These are phyloP conservation scores for Invenusta paracnida DNA, from an alignment of 2,888 invertebrate genomes.

Conservation along the genomic window DNA sequence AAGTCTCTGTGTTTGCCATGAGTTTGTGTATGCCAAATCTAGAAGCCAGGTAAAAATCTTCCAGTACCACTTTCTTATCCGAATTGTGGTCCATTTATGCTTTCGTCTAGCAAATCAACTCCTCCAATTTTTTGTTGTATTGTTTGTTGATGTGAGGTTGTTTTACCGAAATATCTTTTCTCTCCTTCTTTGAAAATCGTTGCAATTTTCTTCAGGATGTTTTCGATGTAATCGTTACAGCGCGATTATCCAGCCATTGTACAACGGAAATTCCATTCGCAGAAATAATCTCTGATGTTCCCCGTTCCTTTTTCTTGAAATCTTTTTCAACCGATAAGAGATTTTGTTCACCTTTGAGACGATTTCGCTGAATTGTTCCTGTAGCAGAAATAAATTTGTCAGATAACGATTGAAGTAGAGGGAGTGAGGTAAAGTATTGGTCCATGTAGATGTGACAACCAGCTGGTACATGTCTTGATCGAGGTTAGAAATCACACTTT, in stretches of 20 bases:
- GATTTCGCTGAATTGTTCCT: conserved; percentile 11
- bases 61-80: background rate
- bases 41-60: conserved; percentile 1
- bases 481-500: no score
- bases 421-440: no score
- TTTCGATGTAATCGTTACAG: conserved; percentile 13
- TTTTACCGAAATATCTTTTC: background rate
- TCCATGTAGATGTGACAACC: no score
- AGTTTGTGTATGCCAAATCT: background rate
- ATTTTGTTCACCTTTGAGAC: conserved; percentile 10
- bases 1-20: background rate
- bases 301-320: conserved; percentile 16
- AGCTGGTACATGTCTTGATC: no score
- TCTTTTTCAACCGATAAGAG: background rate
- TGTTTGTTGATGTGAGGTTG: background rate
- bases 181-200: conserved; percentile 27
- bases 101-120: background rate
- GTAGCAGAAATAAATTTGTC: no score
- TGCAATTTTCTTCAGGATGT: background rate
- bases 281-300: background rate
- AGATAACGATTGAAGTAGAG: no score
- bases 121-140: background rate
- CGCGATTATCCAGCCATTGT: conserved; percentile 15
- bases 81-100: background rate
- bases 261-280: conserved; percentile 4